A percentile compares a stretch with the other conserved stretches of the same genome.
Conservation (phyloP, 2,113 vertebrate species). For the Dermatemys mawii region DNA sequence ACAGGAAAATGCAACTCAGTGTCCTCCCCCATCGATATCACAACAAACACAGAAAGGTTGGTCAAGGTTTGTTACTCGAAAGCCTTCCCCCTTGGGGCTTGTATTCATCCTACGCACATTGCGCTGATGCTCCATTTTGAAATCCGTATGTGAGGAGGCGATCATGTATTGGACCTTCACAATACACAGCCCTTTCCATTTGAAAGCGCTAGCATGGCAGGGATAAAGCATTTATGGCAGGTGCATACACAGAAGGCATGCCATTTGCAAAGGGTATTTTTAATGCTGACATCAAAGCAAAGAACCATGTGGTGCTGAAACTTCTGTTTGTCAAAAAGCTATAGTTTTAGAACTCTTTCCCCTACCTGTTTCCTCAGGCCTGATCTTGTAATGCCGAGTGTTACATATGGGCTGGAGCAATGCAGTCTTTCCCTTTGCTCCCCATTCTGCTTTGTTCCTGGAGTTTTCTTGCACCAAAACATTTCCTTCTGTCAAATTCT, state of each 20-base stretch:
- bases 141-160: background rate
- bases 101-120: background rate
- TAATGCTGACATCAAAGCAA: background rate
- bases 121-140: no score
- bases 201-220: background rate
- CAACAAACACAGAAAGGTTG: background rate
- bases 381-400: rapidly evolving
- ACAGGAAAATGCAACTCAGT: background rate
- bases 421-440: rapidly evolving
- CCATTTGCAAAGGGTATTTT: background rate
- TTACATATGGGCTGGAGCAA: background rate
- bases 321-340: background rate
- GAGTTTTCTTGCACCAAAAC: background rate
- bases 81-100: background rate
- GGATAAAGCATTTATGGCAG: background rate
- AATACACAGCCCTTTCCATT: no score
- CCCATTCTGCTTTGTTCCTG: background rate
- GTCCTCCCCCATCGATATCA: background rate
- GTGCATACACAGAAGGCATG: rapidly evolving
- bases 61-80: background rate
- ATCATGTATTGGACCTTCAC: background rate
- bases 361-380: background rate
- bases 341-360: background rate
- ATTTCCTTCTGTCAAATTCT: background rate
- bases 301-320: background rate